Percentiles rank a stretch among this genome's conserved stretches.
These are phyloP conservation scores for sheep (Ovis aries) DNA, from an alignment of 2,113 vertebrate species.

Conservation along the genomic window DNA sequence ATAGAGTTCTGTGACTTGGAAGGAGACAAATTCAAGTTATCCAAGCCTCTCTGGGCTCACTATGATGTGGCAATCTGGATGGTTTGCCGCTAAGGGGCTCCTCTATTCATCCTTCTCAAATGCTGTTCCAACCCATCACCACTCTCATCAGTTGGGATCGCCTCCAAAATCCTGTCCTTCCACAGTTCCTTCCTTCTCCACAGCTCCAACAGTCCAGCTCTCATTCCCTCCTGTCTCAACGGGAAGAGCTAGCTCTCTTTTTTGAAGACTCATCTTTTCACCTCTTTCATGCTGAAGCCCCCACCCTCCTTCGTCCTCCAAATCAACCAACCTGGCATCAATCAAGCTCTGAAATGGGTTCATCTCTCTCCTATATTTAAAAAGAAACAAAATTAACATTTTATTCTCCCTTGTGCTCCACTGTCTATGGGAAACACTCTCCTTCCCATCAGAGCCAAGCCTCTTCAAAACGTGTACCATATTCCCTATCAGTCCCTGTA, in stretches of 20 bases:
- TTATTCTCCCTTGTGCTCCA: not conserved
- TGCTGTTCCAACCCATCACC: not conserved
- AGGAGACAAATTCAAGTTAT: slow-evolving; percentile 7
- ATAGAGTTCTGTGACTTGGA: not conserved
- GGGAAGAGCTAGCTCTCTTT: not conserved
- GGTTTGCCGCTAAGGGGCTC: not conserved
- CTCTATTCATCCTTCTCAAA: slow-evolving; percentile 15
- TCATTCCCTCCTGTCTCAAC: not conserved
- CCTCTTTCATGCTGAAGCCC: not conserved
- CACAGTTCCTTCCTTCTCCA: not conserved
- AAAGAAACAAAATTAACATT: slow-evolving; percentile 31
- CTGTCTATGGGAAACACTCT: not conserved
- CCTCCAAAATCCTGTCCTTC: not conserved
- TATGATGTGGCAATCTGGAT: not conserved
- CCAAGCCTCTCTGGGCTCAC: not conserved
- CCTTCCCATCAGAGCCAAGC: not conserved
- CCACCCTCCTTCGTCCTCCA: not conserved
- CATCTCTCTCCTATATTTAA: slow-evolving; percentile 14
- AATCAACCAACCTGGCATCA: not conserved
- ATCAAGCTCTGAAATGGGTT: not conserved
- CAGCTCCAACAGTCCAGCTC: not conserved
- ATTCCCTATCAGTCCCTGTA: not conserved
- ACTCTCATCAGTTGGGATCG: not conserved
- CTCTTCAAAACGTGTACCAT: not conserved
- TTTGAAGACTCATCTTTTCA: not conserved